Conservation (phyloP, 2,797 vertebrate genomes). For the Catamblyrhynchus diadema region DNA sequence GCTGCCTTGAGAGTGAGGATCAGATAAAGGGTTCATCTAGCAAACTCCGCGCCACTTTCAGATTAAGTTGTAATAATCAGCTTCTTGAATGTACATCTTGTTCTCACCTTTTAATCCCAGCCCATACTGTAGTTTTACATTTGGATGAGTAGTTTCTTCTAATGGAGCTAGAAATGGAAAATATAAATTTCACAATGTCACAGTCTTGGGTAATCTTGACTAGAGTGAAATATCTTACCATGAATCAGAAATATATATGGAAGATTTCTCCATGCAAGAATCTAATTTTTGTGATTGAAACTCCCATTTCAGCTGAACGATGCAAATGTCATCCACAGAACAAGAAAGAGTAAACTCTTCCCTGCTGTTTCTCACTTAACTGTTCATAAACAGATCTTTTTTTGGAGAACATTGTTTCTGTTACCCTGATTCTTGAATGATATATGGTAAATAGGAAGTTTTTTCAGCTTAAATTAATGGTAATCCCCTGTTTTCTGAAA, state of each 20-base stretch:
- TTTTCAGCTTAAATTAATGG: neutral
- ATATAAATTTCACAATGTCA: neutral
- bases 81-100: neutral
- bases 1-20: neutral
- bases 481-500: neutral
- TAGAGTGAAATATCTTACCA: neutral
- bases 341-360: neutral
- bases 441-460: neutral
- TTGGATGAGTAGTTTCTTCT: neutral
- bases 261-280: neutral
- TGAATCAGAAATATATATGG: neutral
- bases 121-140: neutral
- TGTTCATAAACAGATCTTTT: neutral
- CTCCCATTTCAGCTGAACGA: neutral
- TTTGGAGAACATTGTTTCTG: neutral
- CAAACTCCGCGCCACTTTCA: neutral
- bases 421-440: neutral
- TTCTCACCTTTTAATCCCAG: neutral
- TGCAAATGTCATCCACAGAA: neutral
- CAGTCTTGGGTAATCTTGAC: neutral
- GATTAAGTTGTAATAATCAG: neutral
- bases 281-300: neutral
- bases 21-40: neutral
- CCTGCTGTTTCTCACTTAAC: neutral
- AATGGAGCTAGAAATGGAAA: neutral